Evolutionary conservation across 2,888 invertebrate species (phyloP).

Genomic region (Erynnis tages): DNA sequence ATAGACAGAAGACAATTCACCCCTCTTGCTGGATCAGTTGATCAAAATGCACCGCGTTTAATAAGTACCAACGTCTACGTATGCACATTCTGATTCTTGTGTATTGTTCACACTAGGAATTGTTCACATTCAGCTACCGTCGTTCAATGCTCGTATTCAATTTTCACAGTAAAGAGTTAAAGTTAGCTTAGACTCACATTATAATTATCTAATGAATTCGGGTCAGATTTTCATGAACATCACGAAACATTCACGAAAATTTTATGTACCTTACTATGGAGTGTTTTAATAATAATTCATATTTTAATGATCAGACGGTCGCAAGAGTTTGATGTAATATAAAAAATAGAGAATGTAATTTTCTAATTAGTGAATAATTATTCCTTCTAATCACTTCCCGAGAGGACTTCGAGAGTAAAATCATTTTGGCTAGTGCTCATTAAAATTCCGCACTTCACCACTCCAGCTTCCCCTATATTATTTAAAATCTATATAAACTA

Average conservation of each 20-base stretch:
- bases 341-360: no score
- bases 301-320: no score
- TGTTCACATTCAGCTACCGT: no score
- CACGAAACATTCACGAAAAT: no score
- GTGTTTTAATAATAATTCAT: no score
- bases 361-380: slow-evolving; percentile 1
- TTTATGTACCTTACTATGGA: no score
- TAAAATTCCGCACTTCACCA: slow-evolving; percentile 38
- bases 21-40: background rate
- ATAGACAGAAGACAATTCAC: no score
- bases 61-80: background rate
- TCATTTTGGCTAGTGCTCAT: slow-evolving; percentile 50
- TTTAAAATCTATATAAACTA: background rate
- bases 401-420: slow-evolving; percentile 30
- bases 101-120: background rate
- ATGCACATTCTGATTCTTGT: background rate
- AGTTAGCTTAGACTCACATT: background rate
- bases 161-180: no score
- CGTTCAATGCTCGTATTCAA: no score
- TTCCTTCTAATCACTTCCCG: slow-evolving; percentile 7
- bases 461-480: background rate
- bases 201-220: background rate
- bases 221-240: no score
- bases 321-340: no score
- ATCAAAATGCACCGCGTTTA: slow-evolving; percentile 5